These are phyloP conservation scores for Drosophila chauvacae DNA, from an alignment of 1,140 invertebrate genomes.

Conservation along the genomic window DNA sequence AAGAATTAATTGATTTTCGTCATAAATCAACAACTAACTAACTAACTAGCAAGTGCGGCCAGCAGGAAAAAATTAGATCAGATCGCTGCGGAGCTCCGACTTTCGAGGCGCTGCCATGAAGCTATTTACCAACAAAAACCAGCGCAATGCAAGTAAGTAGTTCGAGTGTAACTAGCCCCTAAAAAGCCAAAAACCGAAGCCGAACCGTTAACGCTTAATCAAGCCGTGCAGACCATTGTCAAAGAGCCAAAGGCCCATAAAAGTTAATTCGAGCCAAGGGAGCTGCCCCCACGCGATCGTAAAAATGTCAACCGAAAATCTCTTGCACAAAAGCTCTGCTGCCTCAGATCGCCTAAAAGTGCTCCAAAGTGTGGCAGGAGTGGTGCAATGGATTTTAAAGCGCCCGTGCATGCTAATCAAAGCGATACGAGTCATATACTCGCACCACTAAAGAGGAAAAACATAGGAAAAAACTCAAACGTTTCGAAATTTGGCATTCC, in stretches of 20 bases:
- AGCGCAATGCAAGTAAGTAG: constrained; percentile 79
- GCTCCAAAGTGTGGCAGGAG: constrained; percentile 27
- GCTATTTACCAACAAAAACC: constrained; percentile 70
- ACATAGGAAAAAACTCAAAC: background rate
- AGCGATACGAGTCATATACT: background rate
- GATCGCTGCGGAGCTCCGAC: constrained; percentile 15
- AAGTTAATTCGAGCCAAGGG: constrained; percentile 61
- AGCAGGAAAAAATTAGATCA: constrained; percentile 10
- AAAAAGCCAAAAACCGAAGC: constrained; percentile 17
- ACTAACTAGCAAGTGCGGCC: constrained; percentile 23
- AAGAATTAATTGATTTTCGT: constrained; percentile 64
- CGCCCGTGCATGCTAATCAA: constrained; percentile 43
- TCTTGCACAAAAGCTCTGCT: constrained; percentile 50
- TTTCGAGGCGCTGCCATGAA: constrained; percentile 56
- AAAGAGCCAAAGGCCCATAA: constrained; percentile 58
- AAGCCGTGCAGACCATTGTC: constrained; percentile 53
- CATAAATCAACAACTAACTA: constrained; percentile 64
- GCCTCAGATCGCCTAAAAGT: constrained; percentile 22
- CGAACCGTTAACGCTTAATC: constrained; percentile 48
- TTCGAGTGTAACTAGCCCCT: constrained; percentile 8
- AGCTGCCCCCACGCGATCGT: constrained; percentile 59
- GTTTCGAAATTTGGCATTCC: constrained; percentile 27
- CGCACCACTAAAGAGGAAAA: background rate
- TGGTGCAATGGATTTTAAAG: constrained; percentile 47
- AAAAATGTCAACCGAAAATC: constrained; percentile 46